A percentile compares a stretch with the other conserved stretches of the same genome.
Evolutionary conservation across 2,888 invertebrate species (phyloP).

Genomic region (Phyllotreta striolata): DNA sequence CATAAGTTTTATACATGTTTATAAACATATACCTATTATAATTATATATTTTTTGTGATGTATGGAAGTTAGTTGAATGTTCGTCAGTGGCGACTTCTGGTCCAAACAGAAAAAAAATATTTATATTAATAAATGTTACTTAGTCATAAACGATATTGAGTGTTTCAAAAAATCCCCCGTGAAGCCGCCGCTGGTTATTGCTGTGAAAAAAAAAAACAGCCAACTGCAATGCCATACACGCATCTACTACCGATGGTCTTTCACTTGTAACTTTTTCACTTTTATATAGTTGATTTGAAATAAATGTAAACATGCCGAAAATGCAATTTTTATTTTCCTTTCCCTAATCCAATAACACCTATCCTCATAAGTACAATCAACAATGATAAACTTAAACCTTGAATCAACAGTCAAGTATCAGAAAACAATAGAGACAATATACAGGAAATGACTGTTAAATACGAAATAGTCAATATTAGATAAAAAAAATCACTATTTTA

Average conservation of each 20-base stretch:
- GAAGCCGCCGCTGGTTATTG: conserved; percentile 12
- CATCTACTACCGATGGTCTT: conserved; percentile 61
- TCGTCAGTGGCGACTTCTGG: conserved; percentile 26
- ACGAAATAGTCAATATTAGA: no score
- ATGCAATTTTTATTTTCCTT: conserved; percentile 43
- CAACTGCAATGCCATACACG: conserved; percentile 54
- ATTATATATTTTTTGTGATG: conserved; percentile 61
- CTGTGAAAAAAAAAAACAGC: conserved; percentile 36
- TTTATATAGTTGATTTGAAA: conserved; percentile 62
- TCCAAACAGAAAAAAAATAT: conserved; percentile 14
- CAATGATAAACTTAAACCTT: no score
- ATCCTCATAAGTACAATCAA: background rate
- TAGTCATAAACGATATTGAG: conserved; percentile 13
- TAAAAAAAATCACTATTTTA: background rate
- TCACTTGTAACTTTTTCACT: conserved; percentile 62
- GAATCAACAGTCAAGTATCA: no score
- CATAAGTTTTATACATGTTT: conserved; percentile 61
- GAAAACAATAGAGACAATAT: no score
- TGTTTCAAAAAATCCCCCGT: conserved; percentile 11
- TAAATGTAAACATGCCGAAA: conserved; percentile 62
- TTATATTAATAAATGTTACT: conserved; percentile 14
- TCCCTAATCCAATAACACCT: background rate
- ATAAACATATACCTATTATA: conserved; percentile 57
- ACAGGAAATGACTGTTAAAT: no score
- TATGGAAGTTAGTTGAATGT: conserved; percentile 53